Base-by-base conservation (phyloP, 2,888 invertebrate species). In the Torymus tubicola region DNA sequence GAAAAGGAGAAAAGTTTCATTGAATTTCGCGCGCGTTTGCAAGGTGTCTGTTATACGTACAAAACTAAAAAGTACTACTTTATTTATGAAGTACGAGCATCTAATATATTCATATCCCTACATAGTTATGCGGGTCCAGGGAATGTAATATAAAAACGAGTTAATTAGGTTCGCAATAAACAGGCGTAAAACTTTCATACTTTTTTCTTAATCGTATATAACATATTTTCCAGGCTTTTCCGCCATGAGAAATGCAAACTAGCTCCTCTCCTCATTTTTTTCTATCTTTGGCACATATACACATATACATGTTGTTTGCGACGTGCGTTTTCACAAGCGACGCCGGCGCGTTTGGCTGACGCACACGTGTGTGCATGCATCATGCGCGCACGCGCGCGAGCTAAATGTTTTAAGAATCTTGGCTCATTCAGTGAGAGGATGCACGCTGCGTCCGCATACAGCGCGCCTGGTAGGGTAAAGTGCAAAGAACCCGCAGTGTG, bases 371-470 rank as follows among this genome's bases (percentile, higher is more conserved):
- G n/a, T n/a, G n/a, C n/a, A n/a, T n/a, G 13, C 52, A 50, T 42
- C 64, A 64, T 24, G 13, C 61, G 42, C 16, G 42, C 16, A 42
- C 64, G 42, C 31, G 13, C 61, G 42, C 16, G 42, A 52, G 67
- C 11, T 76, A 75, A 67, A 76, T 70, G 64, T 70, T 70, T 77
- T 24, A 70, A 77, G 70, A 64, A 77, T 71, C 63, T 31, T 50
- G 24, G 53, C 60, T 60, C 74, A 67, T 75, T 67, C 61, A 55
- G 58, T 8, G 42, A 42, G 55, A 60, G 68, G 52, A 67, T 52
- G 24, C 50, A 13, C 58, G 42, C 10, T 42, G 42, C 42, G 42
- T 42, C 42, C 42, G 42, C 42, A n/a, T n/a, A n/a, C 42, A 8
- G 8, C 42, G 42, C 42, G 52, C 55, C n/a, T n/a, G 13, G 53